Conservation (phyloP, 2,113 vertebrate genomes). For the Melozone crissalis region DNA sequence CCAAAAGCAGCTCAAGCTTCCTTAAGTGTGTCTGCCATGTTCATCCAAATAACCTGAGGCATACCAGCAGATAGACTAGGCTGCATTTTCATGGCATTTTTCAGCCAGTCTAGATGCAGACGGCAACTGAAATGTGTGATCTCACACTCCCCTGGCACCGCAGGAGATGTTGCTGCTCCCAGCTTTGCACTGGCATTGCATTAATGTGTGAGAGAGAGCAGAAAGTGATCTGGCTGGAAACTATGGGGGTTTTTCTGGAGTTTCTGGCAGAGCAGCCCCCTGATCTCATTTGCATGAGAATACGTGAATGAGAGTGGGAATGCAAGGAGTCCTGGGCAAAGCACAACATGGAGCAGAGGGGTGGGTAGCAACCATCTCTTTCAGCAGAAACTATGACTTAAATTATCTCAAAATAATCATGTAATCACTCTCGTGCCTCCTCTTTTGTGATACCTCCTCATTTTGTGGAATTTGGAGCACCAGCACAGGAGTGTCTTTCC, state of each 20-base stretch:
- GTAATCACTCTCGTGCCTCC: neutral
- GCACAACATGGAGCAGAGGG: neutral
- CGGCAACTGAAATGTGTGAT: neutral
- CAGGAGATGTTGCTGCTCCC: neutral
- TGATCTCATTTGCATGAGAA: neutral
- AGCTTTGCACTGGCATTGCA: neutral
- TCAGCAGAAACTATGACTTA: neutral
- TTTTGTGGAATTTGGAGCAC: neutral
- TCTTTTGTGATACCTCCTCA: neutral
- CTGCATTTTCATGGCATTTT: neutral
- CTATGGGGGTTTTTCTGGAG: neutral
- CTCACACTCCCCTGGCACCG: neutral
- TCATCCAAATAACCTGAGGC: neutral
- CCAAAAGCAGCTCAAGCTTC: neutral
- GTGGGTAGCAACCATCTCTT: neutral
- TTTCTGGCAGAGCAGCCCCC: neutral
- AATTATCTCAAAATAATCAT: neutral
- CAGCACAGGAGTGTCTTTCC: neutral
- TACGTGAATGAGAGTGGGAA: neutral
- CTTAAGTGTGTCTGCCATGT: neutral
- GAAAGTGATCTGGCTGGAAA: neutral
- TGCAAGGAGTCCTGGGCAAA: neutral
- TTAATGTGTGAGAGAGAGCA: neutral
- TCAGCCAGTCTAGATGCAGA: neutral
- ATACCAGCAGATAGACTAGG: neutral